Percentiles rank a stretch among this genome's conserved stretches.
Conservation (phyloP, 2,797 vertebrate species). For the Catharus ustulatus region DNA sequence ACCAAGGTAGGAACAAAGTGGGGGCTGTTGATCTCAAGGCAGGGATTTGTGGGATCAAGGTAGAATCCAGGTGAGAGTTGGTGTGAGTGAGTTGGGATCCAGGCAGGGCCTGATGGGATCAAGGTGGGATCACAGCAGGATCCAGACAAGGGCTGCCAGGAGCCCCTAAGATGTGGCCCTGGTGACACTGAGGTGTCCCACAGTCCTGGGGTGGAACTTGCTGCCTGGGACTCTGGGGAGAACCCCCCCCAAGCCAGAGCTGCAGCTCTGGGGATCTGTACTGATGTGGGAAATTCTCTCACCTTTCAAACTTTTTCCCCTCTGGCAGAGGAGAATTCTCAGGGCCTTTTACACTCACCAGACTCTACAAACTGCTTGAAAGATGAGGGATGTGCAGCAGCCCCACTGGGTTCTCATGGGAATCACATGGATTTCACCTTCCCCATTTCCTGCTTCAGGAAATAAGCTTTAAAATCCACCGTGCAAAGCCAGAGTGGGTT, state of each 20-base stretch:
- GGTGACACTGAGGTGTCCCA: background rate
- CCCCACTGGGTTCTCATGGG: background rate
- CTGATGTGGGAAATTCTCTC: background rate
- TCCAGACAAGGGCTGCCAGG: background rate
- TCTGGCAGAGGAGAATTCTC: background rate
- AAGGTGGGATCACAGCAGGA: background rate
- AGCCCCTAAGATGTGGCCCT: background rate
- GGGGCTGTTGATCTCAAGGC: background rate
- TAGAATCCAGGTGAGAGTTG: background rate
- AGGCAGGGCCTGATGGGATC: background rate
- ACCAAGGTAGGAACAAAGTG: background rate
- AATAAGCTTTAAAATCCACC: background rate
- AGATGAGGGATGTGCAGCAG: background rate
- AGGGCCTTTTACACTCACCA: background rate
- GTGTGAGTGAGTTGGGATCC: background rate
- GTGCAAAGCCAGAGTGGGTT: background rate
- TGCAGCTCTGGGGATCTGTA: background rate
- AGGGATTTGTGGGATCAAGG: background rate
- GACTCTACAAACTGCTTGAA: background rate
- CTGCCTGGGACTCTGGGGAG: background rate
- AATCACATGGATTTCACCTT: background rate
- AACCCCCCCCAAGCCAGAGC: background rate
- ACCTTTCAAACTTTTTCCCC: background rate
- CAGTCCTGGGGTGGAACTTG: fast-evolving
- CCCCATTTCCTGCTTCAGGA: background rate